Base-by-base conservation (phyloP, 2,888 invertebrate genomes). In the Coremacera marginata region DNA sequence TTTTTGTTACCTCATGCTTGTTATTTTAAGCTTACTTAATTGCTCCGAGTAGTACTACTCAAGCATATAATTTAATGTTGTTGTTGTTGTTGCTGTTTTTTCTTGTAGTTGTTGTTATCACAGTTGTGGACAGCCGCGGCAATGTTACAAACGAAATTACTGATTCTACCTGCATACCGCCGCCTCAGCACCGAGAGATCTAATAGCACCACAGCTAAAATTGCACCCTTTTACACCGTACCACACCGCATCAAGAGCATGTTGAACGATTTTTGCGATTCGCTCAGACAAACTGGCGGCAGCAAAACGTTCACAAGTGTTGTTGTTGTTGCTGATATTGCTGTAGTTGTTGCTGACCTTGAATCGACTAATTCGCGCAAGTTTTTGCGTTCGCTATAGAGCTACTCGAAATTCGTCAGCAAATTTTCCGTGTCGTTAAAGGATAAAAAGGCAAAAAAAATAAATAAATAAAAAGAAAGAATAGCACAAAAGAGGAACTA, bases 231-330 rank as follows among this genome's bases (percentile, higher is more conserved):
- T 44, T 44, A 44, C 51, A n/a, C 25, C 49, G 27, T 31, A 67
- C 67, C 31, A 49, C 67, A 22, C 49, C 22, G 22, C 25, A 16
- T 68, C 22, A 16, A 14, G 49, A 51, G 68, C 25, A 68, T 68
- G 68, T 27, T 19, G 60, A 60, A 68, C 44, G 67, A 44, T 25
- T 16, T n/a, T 71, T 57, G 71, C 34, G 57, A 57, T 71, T 57
- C 37, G 71, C 71, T 55, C 71, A 71, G 71, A 71, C 71, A 57
- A 34, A 71, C 44, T 71, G 71, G 71, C 71, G 71, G 57, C 71
- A 57, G 55, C 57, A 71, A n/a, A 44, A 60, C 71, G 57, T 57
- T 71, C 71, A 57, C 25, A 71, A 57, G 8, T 34, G 67, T 44
- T 67, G 67, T 44, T 37, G 67, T 60, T 11, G 22, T 22, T 27